Base-by-base conservation (phyloP, 2,113 vertebrate genomes). In the Ophthalmolycus amberensis region DNA sequence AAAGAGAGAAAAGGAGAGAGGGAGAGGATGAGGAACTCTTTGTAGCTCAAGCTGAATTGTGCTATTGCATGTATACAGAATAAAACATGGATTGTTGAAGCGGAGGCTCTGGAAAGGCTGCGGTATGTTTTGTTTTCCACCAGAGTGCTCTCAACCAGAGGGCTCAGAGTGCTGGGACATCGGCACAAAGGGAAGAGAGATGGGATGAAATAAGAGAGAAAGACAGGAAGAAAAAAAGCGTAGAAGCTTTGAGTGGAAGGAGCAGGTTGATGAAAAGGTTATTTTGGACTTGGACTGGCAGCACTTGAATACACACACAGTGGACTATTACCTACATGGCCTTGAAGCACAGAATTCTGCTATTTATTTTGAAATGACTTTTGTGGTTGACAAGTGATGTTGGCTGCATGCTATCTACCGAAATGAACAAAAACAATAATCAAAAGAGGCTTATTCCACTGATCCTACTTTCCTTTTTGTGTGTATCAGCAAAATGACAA, bases 281-380 rank as follows among this genome's bases (percentile, higher is more conserved):
- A 69, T 68, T 77, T 80, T 83, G 83, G 78, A 80, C 77, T 64
- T 16, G 40, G 62, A 80, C 77, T 82, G 88, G 81, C 81, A 84
- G 79, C 68, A 70, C 67, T 85, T 87, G 82, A 87, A 89, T 81
- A 81, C 69, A 65, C 80, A 85, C 60, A 68, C 60, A 85, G 76
- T 32, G 71, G 67, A 46, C 59, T 69, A 32, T 64, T 83, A 80
- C 80, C 77, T 63, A 46, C 78, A 79, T 60, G 48, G 77, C 75
- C 81, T 86, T 71, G 72, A 82, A 86, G 81, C 87, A 72, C 74
- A 58, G 37, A 60, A 56, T 64, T 81, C 64, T 56, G 11, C 62
- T 73, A 50, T 82, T 84, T 72, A 84, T 84, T 82, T 85, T 85
- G 34, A 34, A 34, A 34, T 0, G 6, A 34, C 34, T 34, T 34